phyloP scores from a whole-genome alignment of 2,888 invertebrate species.

The Cheilosia scutellata region DNA sequence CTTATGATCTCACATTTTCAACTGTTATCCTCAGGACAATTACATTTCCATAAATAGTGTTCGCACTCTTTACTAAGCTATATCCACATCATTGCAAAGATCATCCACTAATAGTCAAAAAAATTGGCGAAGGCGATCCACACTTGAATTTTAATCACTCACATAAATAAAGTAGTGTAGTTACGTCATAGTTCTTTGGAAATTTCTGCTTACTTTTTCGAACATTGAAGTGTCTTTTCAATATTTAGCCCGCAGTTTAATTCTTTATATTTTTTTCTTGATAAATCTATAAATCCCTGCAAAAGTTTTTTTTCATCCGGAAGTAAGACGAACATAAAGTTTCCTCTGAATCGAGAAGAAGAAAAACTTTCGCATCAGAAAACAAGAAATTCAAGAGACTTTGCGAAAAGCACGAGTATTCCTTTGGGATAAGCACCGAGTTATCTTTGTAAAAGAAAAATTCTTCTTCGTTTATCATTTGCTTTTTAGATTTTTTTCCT shows the following conservation, averaged over 20 bases:
- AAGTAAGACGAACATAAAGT: slow-evolving; percentile 33
- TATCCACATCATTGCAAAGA: too few species aligned
- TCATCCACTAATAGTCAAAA: too few species aligned
- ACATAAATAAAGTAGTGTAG: too few species aligned
- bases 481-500: not conserved
- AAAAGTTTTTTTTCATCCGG: slow-evolving; percentile 25
- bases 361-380: slow-evolving; percentile 2
- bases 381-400: slow-evolving; percentile 32
- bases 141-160: too few species aligned
- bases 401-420: slow-evolving; percentile 14
- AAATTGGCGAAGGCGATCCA: too few species aligned
- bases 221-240: slow-evolving; percentile 8
- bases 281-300: slow-evolving; percentile 34
- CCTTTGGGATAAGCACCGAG: slow-evolving; percentile 36
- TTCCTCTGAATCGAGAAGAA: slow-evolving; percentile 3
- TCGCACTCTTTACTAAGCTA: too few species aligned
- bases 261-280: slow-evolving; percentile 12
- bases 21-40: too few species aligned
- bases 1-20: too few species aligned
- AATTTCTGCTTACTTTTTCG: too few species aligned
- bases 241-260: not conserved
- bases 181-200: too few species aligned
- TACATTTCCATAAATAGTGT: too few species aligned
- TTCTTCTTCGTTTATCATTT: slow-evolving; percentile 56
- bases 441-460: slow-evolving; percentile 26